Evolutionary conservation across 2,888 invertebrate species (phyloP).

Genomic region (Pristionchus arcanus): DNA sequence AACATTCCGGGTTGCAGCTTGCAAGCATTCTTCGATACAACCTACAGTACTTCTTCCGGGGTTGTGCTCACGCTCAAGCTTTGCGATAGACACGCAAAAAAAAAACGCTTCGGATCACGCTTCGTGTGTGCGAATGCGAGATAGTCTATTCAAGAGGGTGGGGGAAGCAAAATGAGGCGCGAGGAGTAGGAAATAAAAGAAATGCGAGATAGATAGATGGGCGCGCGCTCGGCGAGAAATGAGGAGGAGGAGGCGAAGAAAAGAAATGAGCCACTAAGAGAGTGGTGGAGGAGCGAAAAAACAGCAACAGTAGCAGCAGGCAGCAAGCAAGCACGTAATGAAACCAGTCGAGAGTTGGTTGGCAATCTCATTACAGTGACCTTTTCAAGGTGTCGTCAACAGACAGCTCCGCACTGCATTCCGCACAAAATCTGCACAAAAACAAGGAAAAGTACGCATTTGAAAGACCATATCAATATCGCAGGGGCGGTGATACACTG

Average conservation of each 20-base stretch:
- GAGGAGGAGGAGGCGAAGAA: neutral
- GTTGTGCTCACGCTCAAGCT: neutral
- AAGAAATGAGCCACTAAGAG: constrained; percentile 35
- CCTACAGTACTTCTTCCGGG: neutral
- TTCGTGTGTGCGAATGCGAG: neutral
- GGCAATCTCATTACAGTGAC: neutral
- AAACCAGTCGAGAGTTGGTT: constrained; percentile 33
- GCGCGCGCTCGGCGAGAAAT: neutral
- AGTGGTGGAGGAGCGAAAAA: neutral
- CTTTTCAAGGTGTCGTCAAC: neutral
- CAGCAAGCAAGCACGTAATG: neutral
- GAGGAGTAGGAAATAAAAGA: constrained; percentile 44
- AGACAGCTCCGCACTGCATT: neutral
- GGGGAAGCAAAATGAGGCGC: neutral
- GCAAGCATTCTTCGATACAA: too few relatives aligned
- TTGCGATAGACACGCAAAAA: neutral
- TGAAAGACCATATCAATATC: neutral
- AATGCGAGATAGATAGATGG: constrained; percentile 31
- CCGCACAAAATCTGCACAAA: neutral
- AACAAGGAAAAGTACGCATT: neutral
- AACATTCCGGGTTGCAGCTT: too few relatives aligned
- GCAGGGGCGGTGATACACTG: neutral
- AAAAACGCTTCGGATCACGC: neutral
- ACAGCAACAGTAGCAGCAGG: neutral
- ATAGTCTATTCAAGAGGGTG: constrained; percentile 4